Evolutionary conservation across 53 echinoderm and acorn worm genomes (phyloP), one percentile per base, ranked within the genome.

Genomic region (Stichopus horrens): DNA sequence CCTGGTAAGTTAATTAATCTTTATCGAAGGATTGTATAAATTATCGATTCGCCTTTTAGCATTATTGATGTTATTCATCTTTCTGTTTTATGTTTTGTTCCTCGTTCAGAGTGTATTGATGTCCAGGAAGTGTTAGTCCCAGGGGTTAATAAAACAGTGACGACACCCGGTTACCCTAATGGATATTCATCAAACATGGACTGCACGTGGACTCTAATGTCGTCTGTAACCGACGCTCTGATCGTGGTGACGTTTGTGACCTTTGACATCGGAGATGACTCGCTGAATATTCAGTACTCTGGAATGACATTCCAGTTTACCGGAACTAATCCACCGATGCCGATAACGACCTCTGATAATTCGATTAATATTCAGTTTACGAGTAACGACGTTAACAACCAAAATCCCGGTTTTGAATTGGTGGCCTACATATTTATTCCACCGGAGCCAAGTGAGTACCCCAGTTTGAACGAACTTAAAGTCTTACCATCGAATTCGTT

Each of bases 251-350:
- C 85, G 0, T 85, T 85, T 52, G 21, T 85, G 67, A 85, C 21
- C 85, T 85, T 85, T 65, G 85, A 85, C 85, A 7, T 85, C 52
- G 68, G 68, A 8, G 85, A 85, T 67, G 85, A 85, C 1, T 11
- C 52, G 5, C 71, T 85, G 5, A 65, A 58, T 6, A 23, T 85
- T 53, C 21, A 37, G 5, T 66, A 13, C 67, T 5, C 4, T 52
- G 85, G 52, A 3, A 53, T 0, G 9, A 37, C 59, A 2, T 23
- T 65, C 52, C 58, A 67, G 58, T 66, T 66, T 6, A 85, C 63
- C 23, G 85, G 85, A 51, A 9, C 51, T 5, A 18, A 18, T 2
- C 85, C 66, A 85, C 85, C 67, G 85, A 85, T 67, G 85, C 85
- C 85, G 21, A 53, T 85, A 63, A 85, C 52, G 22, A 65, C 65